Conservation (phyloP, 2,797 vertebrate genomes). For the Orientallactaga sibirica region DNA sequence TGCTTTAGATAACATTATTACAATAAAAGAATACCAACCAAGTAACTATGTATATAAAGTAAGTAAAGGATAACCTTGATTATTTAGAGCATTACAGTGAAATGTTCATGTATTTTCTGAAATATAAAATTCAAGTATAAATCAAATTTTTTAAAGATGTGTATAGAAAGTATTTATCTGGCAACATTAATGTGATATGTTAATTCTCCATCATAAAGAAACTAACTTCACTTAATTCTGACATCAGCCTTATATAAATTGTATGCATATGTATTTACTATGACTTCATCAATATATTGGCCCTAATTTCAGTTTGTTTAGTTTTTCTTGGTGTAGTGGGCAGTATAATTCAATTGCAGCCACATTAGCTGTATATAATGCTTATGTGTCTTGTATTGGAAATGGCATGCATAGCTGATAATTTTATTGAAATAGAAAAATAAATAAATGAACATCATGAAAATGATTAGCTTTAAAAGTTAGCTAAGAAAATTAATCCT, state of each 20-base stretch:
- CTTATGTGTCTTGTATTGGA: neutral
- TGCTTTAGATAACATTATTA: constrained; percentile 74
- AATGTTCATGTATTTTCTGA: constrained; percentile 64
- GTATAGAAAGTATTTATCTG: constrained; percentile 12
- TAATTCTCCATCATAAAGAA: constrained; percentile 22
- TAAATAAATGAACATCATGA: neutral
- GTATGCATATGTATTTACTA: neutral
- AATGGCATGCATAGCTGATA: neutral
- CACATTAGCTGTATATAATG: neutral
- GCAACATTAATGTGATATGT: neutral
- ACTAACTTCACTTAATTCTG: constrained; percentile 6
- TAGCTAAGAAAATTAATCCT: neutral
- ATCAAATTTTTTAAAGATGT: constrained; percentile 74
- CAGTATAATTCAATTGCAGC: neutral
- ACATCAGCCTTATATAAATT: neutral
- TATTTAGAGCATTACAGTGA: constrained; percentile 66
- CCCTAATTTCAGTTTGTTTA: neutral
- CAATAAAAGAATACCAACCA: constrained; percentile 67
- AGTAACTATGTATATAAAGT: constrained; percentile 72
- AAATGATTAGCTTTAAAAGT: neutral
- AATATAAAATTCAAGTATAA: constrained; percentile 71
- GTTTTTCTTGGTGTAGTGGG: neutral
- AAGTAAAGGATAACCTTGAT: constrained; percentile 74
- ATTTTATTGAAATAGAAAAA: constrained; percentile 4
- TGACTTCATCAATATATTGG: neutral